A percentile compares a stretch with the other conserved stretches of the same genome.
Evolutionary conservation across 2,888 invertebrate genomes (phyloP).

Genomic region (Uropetala carovei): DNA sequence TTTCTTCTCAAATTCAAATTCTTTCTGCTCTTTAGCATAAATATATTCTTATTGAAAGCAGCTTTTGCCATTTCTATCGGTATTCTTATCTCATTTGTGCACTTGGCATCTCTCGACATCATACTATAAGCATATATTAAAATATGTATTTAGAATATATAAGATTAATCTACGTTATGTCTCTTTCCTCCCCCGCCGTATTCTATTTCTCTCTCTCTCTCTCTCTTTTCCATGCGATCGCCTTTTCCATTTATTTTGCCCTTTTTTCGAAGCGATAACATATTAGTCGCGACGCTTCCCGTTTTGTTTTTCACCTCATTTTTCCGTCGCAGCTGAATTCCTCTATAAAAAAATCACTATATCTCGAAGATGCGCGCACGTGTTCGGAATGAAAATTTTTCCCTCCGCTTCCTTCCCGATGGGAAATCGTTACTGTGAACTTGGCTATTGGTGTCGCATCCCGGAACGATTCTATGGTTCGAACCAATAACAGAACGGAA

Average conservation of each 20-base stretch:
- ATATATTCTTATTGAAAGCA: no score
- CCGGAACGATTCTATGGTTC: neutral
- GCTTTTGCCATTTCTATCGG: no score
- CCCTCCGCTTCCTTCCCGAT: neutral
- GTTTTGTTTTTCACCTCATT: neutral
- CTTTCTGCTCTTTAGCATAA: no score
- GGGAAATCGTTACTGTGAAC: conserved; percentile 1
- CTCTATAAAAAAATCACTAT: neutral
- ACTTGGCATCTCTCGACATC: no score
- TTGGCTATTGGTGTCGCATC: neutral
- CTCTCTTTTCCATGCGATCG: neutral
- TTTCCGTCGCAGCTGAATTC: neutral
- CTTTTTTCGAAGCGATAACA: neutral
- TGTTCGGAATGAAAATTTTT: neutral
- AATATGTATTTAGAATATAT: no score
- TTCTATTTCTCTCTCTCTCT: neutral
- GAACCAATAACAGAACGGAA: conserved; percentile 15
- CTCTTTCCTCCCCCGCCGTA: no score
- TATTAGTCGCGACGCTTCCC: neutral
- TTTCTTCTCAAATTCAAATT: no score
- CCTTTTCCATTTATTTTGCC: neutral
- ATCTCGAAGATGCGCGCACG: neutral
- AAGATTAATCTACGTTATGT: no score
- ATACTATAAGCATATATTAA: no score
- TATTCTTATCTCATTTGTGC: no score